Evolutionary conservation across 1,140 invertebrate species (phyloP).

Genomic region (Ganaspis sp.): DNA sequence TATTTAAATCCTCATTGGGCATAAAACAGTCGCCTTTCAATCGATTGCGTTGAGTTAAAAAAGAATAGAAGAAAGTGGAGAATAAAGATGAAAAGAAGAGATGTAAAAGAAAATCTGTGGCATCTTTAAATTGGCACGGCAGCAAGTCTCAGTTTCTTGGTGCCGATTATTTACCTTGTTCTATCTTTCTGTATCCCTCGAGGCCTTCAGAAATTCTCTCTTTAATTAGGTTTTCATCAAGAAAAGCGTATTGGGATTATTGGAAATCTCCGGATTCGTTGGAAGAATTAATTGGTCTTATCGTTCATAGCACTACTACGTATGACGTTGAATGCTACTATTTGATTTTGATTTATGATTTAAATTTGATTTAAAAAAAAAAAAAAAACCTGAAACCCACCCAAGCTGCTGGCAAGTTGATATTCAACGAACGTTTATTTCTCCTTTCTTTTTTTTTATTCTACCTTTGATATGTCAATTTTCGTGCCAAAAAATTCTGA

Average conservation of each 20-base stretch:
- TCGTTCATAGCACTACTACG: not conserved
- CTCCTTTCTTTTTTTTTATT: too few species aligned
- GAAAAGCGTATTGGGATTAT: slow-evolving; percentile 54
- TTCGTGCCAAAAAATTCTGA: too few species aligned
- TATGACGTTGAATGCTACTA: not conserved
- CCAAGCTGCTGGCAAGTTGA: too few species aligned
- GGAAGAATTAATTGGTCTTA: slow-evolving; percentile 49
- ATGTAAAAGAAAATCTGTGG: not conserved
- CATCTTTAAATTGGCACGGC: slow-evolving; percentile 13
- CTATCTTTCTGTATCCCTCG: slow-evolving; percentile 11
- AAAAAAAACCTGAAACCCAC: too few species aligned
- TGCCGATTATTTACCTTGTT: slow-evolving; percentile 26
- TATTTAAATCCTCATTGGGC: too few species aligned
- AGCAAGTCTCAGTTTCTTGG: slow-evolving; percentile 4
- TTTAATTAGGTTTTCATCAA: slow-evolving; percentile 42
- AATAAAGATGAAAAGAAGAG: not conserved
- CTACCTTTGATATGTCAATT: too few species aligned
- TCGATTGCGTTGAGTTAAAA: not conserved
- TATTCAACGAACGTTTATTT: too few species aligned
- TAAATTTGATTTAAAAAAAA: not conserved
- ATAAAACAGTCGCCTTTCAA: too few species aligned
- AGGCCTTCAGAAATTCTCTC: not conserved
- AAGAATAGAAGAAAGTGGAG: not conserved
- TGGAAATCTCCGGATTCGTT: slow-evolving; percentile 52
- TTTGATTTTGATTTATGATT: slow-evolving; percentile 11